Conservation (phyloP, 1,140 invertebrate genomes). For the Homarus americanus region DNA sequence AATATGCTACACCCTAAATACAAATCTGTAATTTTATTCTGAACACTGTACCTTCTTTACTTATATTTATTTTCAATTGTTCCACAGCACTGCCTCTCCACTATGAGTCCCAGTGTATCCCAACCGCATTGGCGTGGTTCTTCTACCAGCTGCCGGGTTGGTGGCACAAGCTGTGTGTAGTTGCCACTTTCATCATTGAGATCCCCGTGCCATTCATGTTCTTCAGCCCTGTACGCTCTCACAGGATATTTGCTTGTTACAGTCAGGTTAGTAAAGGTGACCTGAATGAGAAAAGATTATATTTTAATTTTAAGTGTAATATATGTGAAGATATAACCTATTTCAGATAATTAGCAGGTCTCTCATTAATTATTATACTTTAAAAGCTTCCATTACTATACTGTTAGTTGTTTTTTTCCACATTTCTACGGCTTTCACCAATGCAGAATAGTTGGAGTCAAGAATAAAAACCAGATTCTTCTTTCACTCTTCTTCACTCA, state of each 20-base stretch:
- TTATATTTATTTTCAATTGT: slow-evolving; percentile 21
- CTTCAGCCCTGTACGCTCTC: slow-evolving; percentile 85
- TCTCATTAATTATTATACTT: background rate
- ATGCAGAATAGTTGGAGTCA: no score
- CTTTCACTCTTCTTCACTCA: no score
- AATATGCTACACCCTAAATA: no score
- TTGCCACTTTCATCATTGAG: slow-evolving; percentile 84
- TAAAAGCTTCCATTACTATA: no score
- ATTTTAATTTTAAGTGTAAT: background rate
- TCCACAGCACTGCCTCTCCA: slow-evolving; percentile 85
- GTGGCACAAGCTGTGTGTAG: slow-evolving; percentile 84
- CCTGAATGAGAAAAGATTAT: background rate
- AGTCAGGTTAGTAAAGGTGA: slow-evolving; percentile 81
- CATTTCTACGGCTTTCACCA: no score
- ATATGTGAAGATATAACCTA: background rate
- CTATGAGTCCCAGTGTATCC: slow-evolving; percentile 88
- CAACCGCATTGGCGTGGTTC: slow-evolving; percentile 85
- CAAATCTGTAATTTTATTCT: no score
- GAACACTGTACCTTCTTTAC: no score
- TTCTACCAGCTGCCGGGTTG: slow-evolving; percentile 83
- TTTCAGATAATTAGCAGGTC: background rate
- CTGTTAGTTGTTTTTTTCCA: no score
- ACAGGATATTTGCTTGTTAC: slow-evolving; percentile 84
- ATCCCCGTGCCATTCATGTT: slow-evolving; percentile 87
- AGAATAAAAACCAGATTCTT: no score